Base-by-base conservation (phyloP, 2,113 vertebrate genomes). In the Nannobrachium achirus region DNA sequence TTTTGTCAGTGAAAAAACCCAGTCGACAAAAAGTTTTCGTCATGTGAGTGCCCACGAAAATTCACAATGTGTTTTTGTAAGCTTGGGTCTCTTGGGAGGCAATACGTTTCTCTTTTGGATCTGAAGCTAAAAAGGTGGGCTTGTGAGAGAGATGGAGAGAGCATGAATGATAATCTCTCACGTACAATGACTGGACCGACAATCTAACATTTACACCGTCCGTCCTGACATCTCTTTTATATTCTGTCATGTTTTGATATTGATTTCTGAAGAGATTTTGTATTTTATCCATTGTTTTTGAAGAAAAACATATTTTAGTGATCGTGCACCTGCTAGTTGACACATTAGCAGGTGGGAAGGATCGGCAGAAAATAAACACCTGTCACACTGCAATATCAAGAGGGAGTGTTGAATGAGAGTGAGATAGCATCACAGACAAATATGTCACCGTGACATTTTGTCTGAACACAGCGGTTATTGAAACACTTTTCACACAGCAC, bases 361-460 rank as follows among this genome's bases (percentile, higher is more conserved):
- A n/a, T 50, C 4, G 16, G 11, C 7, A 51, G 16, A 50, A 50
- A 51, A 49, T 3, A 1, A 49, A 49, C 14, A 13, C 49, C 48
- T 60, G 64, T 44, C 33, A 13, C 15, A 2, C 25, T 25, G 25
- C 25, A 25, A 25, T 25, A 4, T 51, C 13, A 53, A 48, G n/a
- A n/a, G 49, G 62, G 51, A 64, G 63, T 45, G 15, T 50, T 49
- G 41, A 74, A 76, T 55, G 60, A 65, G 70, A 69, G 40, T 7
- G 38, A 63, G 65, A 64, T 62, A 25, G 2, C 2, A 25, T 68
- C 67, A 68, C 76, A 73, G 64, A 67, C 53, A n/a, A n/a, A n/a
- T n/a, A 8, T 77, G 84, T 72, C 83, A 75, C 39, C 63, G 74
- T 87, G 85, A 89, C 85, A 86, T 81, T 83, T 84, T 52, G 76